Evolutionary conservation across 1,140 invertebrate genomes (phyloP).

Genomic region (Calliopsis andreniformis): DNA sequence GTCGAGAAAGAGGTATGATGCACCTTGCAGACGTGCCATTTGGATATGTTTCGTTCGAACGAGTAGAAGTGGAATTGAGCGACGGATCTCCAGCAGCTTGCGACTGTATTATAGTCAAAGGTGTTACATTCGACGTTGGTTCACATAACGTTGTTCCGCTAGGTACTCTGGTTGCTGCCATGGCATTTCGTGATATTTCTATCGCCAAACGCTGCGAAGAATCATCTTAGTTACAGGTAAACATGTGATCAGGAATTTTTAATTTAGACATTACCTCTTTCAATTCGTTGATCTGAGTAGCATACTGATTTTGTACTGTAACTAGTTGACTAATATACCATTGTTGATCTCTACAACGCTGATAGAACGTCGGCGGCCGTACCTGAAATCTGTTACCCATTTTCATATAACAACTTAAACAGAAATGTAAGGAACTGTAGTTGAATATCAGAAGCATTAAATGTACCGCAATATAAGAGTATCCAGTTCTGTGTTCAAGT

Average conservation of each 20-base stretch:
- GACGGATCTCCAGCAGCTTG: slow-evolving; percentile 62
- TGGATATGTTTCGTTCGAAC: slow-evolving; percentile 68
- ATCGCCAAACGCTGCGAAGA: slow-evolving; percentile 84
- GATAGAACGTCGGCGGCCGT: slow-evolving; percentile 95
- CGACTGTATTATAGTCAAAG: slow-evolving; percentile 52
- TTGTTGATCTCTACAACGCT: slow-evolving; percentile 95
- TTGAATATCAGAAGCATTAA: slow-evolving; percentile 2
- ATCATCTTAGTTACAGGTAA: background rate
- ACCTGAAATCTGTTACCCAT: slow-evolving; percentile 89
- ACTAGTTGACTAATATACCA: slow-evolving; percentile 96
- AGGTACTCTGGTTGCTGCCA: slow-evolving; percentile 79
- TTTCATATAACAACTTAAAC: slow-evolving; percentile 20
- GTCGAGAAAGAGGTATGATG: background rate
- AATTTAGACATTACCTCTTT: slow-evolving; percentile 86
- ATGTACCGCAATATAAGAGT: slow-evolving; percentile 87
- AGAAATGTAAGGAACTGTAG: background rate
- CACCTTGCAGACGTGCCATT: slow-evolving; percentile 67
- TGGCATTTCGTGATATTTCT: slow-evolving; percentile 87
- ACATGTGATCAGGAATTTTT: slow-evolving; percentile 32
- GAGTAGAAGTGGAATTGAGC: slow-evolving; percentile 55
- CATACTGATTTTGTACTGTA: slow-evolving; percentile 90
- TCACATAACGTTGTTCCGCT: slow-evolving; percentile 54
- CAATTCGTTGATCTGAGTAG: slow-evolving; percentile 91
- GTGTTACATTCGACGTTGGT: slow-evolving; percentile 55
- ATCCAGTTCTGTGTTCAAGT: slow-evolving; percentile 88